Evolutionary conservation across 2,113 vertebrate species (phyloP).

Genomic region (Cyphomyrus plagiostoma): DNA sequence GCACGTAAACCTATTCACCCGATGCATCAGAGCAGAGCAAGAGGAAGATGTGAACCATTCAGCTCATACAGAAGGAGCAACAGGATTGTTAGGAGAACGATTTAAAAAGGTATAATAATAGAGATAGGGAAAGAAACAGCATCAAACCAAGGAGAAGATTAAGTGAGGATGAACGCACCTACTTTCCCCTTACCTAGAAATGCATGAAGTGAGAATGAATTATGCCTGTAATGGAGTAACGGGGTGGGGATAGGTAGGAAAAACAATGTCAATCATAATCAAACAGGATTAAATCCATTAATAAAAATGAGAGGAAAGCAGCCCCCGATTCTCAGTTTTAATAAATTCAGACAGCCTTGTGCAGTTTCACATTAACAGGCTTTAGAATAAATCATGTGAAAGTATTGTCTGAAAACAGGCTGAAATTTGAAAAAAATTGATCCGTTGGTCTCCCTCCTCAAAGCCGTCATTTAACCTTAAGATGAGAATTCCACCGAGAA

Average conservation of each 20-base stretch:
- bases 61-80: not conserved
- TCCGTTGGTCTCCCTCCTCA: not conserved
- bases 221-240: slow-evolving; percentile 85
- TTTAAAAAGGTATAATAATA: not conserved
- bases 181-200: slow-evolving; percentile 94
- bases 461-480: not conserved
- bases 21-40: not conserved
- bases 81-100: not conserved
- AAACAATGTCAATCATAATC: slow-evolving; percentile 67
- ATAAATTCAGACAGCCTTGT: not conserved
- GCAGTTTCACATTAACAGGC: not conserved
- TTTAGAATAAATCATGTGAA: not conserved
- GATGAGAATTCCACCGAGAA: not conserved
- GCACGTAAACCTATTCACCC: not conserved
- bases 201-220: slow-evolving; percentile 90
- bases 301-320: slow-evolving; percentile 13
- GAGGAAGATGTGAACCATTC: not conserved
- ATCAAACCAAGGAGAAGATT: slow-evolving; percentile 10
- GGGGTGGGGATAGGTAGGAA: slow-evolving; percentile 52
- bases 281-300: slow-evolving; percentile 53
- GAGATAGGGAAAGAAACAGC: not conserved
- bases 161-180: slow-evolving; percentile 32
- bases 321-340: not conserved
- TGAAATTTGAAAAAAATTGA: not conserved
- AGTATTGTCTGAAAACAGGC: not conserved